phyloP scores from a whole-genome alignment of 2,888 invertebrate genomes.

The Prenolepis imparis region DNA sequence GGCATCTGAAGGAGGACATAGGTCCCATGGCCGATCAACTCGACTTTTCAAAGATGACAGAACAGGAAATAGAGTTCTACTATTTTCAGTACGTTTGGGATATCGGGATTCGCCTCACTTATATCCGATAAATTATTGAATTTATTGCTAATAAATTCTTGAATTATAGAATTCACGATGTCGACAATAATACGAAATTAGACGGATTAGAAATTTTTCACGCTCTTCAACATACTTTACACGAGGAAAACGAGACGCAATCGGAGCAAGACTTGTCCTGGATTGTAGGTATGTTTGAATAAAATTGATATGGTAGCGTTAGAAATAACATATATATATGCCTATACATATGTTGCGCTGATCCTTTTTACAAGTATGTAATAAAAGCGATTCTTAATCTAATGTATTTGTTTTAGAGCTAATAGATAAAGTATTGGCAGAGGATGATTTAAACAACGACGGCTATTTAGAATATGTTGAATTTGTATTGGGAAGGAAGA shows the following conservation, averaged over 20 bases:
- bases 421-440: conserved; percentile 93
- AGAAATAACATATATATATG: background rate
- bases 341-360: background rate
- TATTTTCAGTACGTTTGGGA: conserved; percentile 89
- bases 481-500: conserved; percentile 87
- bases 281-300: conserved; percentile 77
- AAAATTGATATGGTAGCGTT: background rate
- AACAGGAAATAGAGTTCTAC: conserved; percentile 94
- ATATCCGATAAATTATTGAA: background rate
- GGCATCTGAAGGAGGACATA: conserved; percentile 93
- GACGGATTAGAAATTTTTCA: conserved; percentile 96
- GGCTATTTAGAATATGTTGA: conserved; percentile 96
- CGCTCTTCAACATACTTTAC: conserved; percentile 93
- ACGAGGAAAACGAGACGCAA: conserved; percentile 84
- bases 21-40: conserved; percentile 89
- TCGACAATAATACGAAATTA: conserved; percentile 94
- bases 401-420: conserved; percentile 88
- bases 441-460: conserved; percentile 94
- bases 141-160: background rate
- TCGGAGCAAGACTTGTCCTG: conserved; percentile 72
- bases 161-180: conserved; percentile 91
- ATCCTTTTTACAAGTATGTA: background rate
- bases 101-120: conserved; percentile 1
- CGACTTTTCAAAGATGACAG: conserved; percentile 91
- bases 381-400: background rate